A percentile compares a stretch with the other conserved stretches of the same genome.
Conservation (phyloP, 2,113 vertebrate species). For the Geococcyx californianus region DNA sequence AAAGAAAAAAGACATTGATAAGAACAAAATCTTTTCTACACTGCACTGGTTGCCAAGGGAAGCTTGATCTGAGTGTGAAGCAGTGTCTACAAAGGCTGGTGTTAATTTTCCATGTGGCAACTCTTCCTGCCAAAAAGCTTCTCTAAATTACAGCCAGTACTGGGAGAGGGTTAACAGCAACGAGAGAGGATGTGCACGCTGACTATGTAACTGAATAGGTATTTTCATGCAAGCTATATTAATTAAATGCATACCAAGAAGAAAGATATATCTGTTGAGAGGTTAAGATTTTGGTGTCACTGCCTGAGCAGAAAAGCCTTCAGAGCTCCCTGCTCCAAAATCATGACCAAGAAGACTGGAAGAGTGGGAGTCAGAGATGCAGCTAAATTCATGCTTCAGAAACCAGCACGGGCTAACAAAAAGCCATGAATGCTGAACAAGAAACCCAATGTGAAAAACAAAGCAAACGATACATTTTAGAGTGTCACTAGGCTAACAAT, state of each 20-base stretch:
- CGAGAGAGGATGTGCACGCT: neutral
- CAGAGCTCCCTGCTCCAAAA: neutral
- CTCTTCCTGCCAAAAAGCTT: constrained; percentile 28
- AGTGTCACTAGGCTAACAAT: neutral
- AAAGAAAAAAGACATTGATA: constrained; percentile 38
- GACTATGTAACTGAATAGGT: constrained; percentile 18
- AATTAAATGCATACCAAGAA: constrained; percentile 26
- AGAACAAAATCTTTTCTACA: constrained; percentile 36
- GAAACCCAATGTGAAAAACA: neutral
- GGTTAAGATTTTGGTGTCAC: neutral
- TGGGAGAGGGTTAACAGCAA: neutral
- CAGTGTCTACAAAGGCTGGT: constrained; percentile 28
- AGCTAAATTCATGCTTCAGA: neutral
- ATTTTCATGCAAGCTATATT: constrained; percentile 16
- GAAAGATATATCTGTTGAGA: constrained; percentile 3
- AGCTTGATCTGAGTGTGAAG: constrained; percentile 22
- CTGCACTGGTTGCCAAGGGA: constrained; percentile 40
- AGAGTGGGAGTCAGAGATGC: neutral
- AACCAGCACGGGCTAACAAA: neutral
- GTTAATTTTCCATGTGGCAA: constrained; percentile 33
- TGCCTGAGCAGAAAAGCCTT: neutral
- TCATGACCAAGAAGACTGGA: neutral
- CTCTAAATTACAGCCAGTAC: constrained; percentile 25
- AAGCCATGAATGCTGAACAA: neutral
- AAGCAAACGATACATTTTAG: neutral